These are phyloP conservation scores for Eugnorisma glareosa DNA, from an alignment of 2,888 invertebrate genomes.

Conservation along the genomic window DNA sequence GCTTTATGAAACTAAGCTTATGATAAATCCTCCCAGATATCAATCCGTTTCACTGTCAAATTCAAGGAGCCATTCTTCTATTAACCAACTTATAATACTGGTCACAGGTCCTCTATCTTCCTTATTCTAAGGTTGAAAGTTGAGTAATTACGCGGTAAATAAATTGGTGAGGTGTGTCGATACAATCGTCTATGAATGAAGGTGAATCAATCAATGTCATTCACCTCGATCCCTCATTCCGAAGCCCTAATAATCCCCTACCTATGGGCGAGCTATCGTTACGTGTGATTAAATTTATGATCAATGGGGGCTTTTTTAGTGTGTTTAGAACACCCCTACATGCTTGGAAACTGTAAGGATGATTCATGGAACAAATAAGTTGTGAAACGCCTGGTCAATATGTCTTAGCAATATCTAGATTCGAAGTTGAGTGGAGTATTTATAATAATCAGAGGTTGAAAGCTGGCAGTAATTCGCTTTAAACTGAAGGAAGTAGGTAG, in stretches of 20 bases:
- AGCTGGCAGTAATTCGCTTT: not conserved
- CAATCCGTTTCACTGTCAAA: constrained; percentile 73
- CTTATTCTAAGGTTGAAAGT: constrained; percentile 26
- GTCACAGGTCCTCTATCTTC: constrained; percentile 1
- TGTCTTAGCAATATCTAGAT: constrained; percentile 28
- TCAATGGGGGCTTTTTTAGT: constrained; percentile 61
- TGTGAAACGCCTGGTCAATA: constrained; percentile 23
- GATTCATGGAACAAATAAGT: constrained; percentile 3
- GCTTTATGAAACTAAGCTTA: constrained; percentile 70
- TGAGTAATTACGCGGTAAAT: not conserved
- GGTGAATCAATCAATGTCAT: constrained; percentile 83
- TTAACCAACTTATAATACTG: constrained; percentile 46
- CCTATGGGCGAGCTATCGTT: constrained; percentile 66
- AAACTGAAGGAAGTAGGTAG: too few relatives aligned
- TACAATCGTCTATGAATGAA: constrained; percentile 70
- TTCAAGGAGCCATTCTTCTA: constrained; percentile 68
- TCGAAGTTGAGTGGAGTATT: not conserved
- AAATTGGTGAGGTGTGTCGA: constrained; percentile 58
- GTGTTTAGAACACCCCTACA: constrained; percentile 17
- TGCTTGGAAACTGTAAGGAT: not conserved
- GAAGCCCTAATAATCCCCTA: constrained; percentile 66
- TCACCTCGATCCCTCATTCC: constrained; percentile 74
- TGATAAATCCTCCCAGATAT: constrained; percentile 72
- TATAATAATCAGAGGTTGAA: not conserved
- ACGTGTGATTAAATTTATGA: constrained; percentile 70